phyloP scores from a whole-genome alignment of 2,888 invertebrate species.

The Eurytoma californica region DNA sequence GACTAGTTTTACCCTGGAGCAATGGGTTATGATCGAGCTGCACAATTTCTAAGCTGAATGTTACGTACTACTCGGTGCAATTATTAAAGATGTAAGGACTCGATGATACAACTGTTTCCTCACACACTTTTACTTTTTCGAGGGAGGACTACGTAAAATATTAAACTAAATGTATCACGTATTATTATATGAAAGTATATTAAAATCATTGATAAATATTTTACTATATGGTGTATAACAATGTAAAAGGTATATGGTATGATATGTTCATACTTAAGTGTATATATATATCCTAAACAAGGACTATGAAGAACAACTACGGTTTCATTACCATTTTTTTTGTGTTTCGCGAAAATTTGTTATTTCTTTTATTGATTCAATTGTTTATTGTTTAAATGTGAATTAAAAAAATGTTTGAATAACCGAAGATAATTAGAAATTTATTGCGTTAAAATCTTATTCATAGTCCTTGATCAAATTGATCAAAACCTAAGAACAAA shows the following conservation, averaged over 20 bases:
- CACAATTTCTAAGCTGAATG: slow-evolving; percentile 55
- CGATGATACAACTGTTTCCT: slow-evolving; percentile 34
- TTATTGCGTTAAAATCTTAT: slow-evolving; percentile 69
- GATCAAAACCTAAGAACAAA: slow-evolving; percentile 69
- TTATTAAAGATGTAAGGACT: slow-evolving; percentile 52
- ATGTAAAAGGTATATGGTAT: slow-evolving; percentile 56
- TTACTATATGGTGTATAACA: slow-evolving; percentile 60
- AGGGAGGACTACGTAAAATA: slow-evolving; percentile 30
- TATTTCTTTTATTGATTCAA: neutral
- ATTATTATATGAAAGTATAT: slow-evolving; percentile 63
- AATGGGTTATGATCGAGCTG: slow-evolving; percentile 45
- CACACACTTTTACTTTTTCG: slow-evolving; percentile 40
- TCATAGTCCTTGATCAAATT: slow-evolving; percentile 72
- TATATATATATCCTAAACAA: slow-evolving; percentile 57
- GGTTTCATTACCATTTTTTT: slow-evolving; percentile 3
- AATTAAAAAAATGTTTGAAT: neutral
- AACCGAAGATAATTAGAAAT: slow-evolving; percentile 50
- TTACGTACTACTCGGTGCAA: slow-evolving; percentile 56
- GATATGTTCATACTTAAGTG: slow-evolving; percentile 58
- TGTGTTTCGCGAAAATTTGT: neutral
- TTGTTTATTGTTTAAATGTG: neutral
- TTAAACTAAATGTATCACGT: slow-evolving; percentile 58
- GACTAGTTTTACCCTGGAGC: neutral
- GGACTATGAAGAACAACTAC: slow-evolving; percentile 33
- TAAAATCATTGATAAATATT: slow-evolving; percentile 60